These are phyloP conservation scores for Sula dactylatra DNA, from an alignment of 2,113 vertebrate genomes.

Conservation along the genomic window DNA sequence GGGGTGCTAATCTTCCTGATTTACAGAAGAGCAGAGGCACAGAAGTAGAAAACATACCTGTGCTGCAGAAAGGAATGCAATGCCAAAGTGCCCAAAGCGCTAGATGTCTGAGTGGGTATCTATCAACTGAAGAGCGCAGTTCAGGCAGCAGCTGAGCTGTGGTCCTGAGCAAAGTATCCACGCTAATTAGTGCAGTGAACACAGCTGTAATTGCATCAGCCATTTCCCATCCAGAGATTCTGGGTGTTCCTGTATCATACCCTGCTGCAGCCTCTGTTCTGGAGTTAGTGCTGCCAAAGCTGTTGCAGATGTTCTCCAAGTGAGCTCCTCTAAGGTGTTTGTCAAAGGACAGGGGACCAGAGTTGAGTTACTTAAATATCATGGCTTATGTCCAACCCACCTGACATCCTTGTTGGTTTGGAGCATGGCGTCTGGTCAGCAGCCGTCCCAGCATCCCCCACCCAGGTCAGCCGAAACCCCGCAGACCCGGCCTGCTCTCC, in stretches of 20 bases:
- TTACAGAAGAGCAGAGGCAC: not conserved
- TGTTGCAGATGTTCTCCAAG: not conserved
- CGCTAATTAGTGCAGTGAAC: not conserved
- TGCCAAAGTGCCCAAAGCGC: not conserved
- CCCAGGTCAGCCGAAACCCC: not conserved
- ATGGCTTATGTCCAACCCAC: not conserved
- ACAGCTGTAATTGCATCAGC: not conserved
- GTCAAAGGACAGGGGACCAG: not conserved
- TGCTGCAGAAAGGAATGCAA: not conserved
- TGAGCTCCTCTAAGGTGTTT: not conserved
- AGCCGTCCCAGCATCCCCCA: not conserved
- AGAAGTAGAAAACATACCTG: not conserved
- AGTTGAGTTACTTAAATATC: not conserved
- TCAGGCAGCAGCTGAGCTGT: not conserved
- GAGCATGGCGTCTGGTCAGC: not conserved
- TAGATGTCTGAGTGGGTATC: not conserved
- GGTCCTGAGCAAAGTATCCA: not conserved
- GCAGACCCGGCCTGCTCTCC: not conserved
- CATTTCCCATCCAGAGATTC: too few relatives aligned
- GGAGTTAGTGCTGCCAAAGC: not conserved
- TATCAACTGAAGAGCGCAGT: not conserved
- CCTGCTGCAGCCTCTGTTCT: not conserved
- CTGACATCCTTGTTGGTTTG: not conserved
- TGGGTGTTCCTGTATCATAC: not conserved
- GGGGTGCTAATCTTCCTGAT: not conserved